These are phyloP conservation scores for Acrocephalus arundinaceus DNA, from an alignment of 2,113 vertebrate species.

Conservation along the genomic window DNA sequence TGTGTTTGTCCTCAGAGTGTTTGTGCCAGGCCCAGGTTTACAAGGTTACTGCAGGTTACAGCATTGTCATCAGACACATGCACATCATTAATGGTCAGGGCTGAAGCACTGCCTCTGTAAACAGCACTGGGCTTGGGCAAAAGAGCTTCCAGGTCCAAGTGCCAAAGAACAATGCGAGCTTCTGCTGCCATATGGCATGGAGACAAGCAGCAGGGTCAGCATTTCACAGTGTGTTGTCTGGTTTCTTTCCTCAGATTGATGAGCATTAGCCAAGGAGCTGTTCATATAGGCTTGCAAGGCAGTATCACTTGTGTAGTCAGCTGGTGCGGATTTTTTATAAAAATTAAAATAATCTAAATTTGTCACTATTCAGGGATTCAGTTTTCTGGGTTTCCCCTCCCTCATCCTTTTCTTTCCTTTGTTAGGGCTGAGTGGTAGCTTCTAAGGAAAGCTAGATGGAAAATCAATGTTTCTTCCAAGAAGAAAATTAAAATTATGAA, in stretches of 20 bases:
- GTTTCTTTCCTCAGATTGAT: not conserved
- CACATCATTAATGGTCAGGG: not conserved
- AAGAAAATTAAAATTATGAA: not conserved
- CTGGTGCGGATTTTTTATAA: not conserved
- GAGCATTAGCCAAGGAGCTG: slow-evolving; percentile 3
- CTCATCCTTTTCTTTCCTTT: not conserved
- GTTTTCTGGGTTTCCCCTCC: not conserved
- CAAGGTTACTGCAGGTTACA: not conserved
- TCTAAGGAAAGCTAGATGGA: not conserved
- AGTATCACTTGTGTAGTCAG: not conserved
- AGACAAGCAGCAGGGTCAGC: slow-evolving; percentile 20
- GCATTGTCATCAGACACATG: not conserved
- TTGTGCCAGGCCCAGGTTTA: not conserved
- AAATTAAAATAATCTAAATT: not conserved
- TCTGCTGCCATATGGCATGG: slow-evolving; percentile 45
- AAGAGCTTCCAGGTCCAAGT: not conserved
- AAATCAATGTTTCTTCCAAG: not conserved
- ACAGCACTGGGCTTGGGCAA: not conserved
- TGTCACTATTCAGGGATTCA: not conserved
- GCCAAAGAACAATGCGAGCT: not conserved
- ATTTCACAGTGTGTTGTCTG: not conserved
- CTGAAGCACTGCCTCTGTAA: not conserved
- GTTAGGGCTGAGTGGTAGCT: not conserved
- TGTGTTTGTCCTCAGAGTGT: not conserved
- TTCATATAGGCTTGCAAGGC: not conserved